These are phyloP conservation scores for Varanus salvator DNA, from an alignment of 2,113 vertebrate species.

Conservation along the genomic window DNA sequence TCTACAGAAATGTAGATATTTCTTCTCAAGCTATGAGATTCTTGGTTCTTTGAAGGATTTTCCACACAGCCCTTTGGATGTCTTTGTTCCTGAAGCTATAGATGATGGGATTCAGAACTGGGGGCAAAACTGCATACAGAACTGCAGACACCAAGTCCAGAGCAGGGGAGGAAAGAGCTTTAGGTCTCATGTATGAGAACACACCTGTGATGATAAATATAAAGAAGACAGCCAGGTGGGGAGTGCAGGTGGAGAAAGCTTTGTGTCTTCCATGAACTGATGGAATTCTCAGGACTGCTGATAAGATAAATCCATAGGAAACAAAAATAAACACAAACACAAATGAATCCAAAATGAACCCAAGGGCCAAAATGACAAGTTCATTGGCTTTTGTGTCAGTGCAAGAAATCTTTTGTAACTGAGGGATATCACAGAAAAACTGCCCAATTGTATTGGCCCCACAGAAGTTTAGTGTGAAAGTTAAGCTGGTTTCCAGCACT, in stretches of 20 bases:
- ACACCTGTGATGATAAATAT: not conserved
- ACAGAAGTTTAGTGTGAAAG: conserved; percentile 6
- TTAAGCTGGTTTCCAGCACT: not conserved
- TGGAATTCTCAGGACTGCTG: not conserved
- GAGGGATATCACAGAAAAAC: conserved; percentile 26
- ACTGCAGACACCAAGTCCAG: not conserved
- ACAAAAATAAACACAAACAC: not conserved
- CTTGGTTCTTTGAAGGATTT: not conserved
- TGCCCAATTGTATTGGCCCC: not conserved
- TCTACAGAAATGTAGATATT: too few relatives aligned
- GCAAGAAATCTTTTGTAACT: conserved; percentile 23
- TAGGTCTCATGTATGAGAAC: conserved; percentile 15
- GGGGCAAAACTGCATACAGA: conserved; percentile 17
- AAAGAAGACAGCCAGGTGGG: conserved; percentile 6
- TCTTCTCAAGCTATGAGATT: too few relatives aligned
- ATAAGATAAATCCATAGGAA: conserved; percentile 22
- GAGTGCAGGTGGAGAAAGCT: conserved; percentile 24
- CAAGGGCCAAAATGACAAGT: not conserved
- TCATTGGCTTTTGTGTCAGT: not conserved
- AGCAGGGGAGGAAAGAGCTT: not conserved
- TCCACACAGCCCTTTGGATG: not conserved
- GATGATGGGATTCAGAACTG: conserved; percentile 25
- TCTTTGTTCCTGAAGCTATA: conserved; percentile 22
- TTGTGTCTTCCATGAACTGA: not conserved
- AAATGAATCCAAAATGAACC: not conserved